Percentiles rank a stretch among this genome's conserved stretches.
These are phyloP conservation scores for Schizotus pectinicornis DNA, from an alignment of 2,888 invertebrate species.

Conservation along the genomic window DNA sequence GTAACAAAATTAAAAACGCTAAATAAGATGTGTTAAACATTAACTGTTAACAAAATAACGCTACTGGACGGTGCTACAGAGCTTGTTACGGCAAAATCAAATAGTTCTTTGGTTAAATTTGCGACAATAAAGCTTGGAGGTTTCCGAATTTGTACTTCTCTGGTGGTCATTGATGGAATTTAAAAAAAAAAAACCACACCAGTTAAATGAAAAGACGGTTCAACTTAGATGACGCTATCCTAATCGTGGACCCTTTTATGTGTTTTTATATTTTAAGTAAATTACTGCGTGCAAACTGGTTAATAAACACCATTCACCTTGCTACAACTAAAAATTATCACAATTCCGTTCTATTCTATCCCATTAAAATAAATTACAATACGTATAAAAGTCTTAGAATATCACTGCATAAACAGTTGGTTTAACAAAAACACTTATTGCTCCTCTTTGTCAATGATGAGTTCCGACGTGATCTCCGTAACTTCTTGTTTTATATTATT, in stretches of 20 bases:
- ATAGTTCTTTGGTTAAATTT: slow-evolving; percentile 13
- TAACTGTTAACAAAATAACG: slow-evolving; percentile 17
- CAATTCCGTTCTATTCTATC: slow-evolving; percentile 30
- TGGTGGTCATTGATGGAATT: slow-evolving; percentile 16
- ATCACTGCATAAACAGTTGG: slow-evolving; percentile 17
- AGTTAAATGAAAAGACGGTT: slow-evolving; percentile 12
- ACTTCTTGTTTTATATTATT: slow-evolving; percentile 34
- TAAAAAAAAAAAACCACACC: slow-evolving; percentile 6
- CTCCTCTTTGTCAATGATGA: slow-evolving; percentile 24
- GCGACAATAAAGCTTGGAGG: background rate
- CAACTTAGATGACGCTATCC: slow-evolving; percentile 2
- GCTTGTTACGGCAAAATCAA: background rate
- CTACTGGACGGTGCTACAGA: slow-evolving; percentile 24
- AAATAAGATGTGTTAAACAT: background rate
- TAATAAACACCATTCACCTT: slow-evolving; percentile 31
- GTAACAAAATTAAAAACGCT: slow-evolving; percentile 15
- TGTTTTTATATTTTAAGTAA: slow-evolving; percentile 17
- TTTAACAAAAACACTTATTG: slow-evolving; percentile 21
- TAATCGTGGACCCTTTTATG: slow-evolving; percentile 24
- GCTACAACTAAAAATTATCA: slow-evolving; percentile 31
- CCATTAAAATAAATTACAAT: slow-evolving; percentile 25
- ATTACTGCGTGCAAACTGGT: slow-evolving; percentile 27
- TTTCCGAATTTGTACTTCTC: slow-evolving; percentile 18
- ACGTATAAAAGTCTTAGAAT: slow-evolving; percentile 27
- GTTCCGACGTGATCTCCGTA: slow-evolving; percentile 21